Percentiles rank a stretch among this genome's conserved stretches.
Conservation (phyloP, 2,888 invertebrate genomes). For the Lasioglossum marginatum region DNA sequence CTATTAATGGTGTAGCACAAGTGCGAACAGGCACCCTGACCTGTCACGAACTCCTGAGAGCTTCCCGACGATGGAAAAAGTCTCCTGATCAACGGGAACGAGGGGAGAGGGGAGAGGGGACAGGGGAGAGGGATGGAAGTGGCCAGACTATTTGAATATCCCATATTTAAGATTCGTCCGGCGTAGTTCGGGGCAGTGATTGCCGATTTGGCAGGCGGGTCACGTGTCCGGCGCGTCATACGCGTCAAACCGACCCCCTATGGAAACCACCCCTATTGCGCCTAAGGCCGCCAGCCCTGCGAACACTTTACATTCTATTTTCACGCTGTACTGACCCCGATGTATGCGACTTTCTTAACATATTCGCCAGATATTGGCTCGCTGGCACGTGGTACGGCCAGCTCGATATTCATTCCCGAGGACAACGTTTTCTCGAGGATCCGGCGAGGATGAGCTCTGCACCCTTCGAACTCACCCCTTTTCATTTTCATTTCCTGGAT, state of each 20-base stretch:
- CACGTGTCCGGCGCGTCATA: slow-evolving; percentile 84
- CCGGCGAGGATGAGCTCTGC: neutral
- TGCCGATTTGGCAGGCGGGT: slow-evolving; percentile 82
- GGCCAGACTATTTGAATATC: slow-evolving; percentile 82
- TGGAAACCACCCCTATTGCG: slow-evolving; percentile 71
- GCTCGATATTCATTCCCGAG: slow-evolving; percentile 73
- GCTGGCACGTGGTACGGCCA: slow-evolving; percentile 74
- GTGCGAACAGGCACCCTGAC: neutral
- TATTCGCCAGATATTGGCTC: slow-evolving; percentile 80
- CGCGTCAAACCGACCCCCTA: slow-evolving; percentile 80
- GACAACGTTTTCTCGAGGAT: neutral
- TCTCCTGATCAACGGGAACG: slow-evolving; percentile 1
- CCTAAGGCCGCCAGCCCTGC: slow-evolving; percentile 68
- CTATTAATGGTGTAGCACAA: neutral
- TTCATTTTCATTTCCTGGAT: neutral
- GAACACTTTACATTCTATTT: slow-evolving; percentile 83
- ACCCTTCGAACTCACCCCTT: neutral
- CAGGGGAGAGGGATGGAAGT: slow-evolving; percentile 27
- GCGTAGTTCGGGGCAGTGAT: slow-evolving; percentile 83
- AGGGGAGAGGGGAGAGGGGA: neutral
- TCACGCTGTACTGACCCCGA: slow-evolving; percentile 83
- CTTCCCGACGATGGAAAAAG: neutral
- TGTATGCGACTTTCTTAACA: slow-evolving; percentile 81
- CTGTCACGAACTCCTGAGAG: neutral
- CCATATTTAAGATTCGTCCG: slow-evolving; percentile 82